These are phyloP conservation scores for Sprattus sprattus DNA, from an alignment of 2,113 vertebrate species.

Conservation along the genomic window DNA sequence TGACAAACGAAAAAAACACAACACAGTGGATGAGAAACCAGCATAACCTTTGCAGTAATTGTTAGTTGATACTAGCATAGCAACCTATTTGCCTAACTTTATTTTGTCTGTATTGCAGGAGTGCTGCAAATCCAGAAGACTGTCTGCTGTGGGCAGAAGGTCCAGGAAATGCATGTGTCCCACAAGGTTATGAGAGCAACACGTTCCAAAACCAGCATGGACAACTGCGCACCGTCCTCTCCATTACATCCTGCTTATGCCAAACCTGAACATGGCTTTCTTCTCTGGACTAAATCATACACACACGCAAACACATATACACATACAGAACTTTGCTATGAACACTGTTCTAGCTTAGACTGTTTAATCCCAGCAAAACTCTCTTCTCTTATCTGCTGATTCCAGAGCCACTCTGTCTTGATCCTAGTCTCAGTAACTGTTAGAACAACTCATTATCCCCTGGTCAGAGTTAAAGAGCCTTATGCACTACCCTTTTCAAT, in stretches of 20 bases:
- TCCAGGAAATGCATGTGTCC: constrained; percentile 55
- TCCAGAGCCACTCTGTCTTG: not conserved
- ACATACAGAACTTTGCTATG: not conserved
- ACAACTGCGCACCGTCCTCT: constrained; percentile 44
- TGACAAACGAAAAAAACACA: too few species aligned
- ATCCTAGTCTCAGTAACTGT: not conserved
- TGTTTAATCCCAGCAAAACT: too few species aligned
- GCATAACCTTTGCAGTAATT: too few species aligned
- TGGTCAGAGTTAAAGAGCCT: not conserved
- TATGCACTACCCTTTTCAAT: not conserved
- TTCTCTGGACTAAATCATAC: not conserved
- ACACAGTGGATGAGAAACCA: too few species aligned
- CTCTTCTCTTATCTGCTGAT: too few species aligned
- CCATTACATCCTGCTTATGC: constrained; percentile 67
- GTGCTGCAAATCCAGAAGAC: constrained; percentile 51
- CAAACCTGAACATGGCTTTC: constrained; percentile 47
- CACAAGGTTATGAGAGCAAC: constrained; percentile 53
- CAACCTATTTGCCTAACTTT: not conserved
- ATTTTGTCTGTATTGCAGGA: constrained; percentile 52
- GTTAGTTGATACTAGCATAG: not conserved
- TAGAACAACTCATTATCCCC: not conserved
- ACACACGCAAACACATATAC: not conserved
- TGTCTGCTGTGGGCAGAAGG: constrained; percentile 66
- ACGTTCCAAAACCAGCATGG: constrained; percentile 59
- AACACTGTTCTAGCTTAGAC: not conserved